Base-by-base conservation (phyloP, 2,797 vertebrate species). In the Sebastes nivosus region DNA sequence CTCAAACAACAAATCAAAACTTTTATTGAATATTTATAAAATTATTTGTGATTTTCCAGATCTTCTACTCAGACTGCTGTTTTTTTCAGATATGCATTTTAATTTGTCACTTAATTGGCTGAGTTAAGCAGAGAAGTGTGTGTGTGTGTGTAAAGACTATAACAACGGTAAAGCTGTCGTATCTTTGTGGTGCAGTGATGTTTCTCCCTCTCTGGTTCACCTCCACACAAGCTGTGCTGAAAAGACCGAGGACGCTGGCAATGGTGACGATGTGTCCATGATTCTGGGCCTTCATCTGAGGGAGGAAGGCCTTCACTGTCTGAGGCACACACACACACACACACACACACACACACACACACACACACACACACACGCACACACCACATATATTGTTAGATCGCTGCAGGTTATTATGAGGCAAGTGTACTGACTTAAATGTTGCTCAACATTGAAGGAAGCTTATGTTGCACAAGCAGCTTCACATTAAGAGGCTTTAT, bases 291-390 rank as follows among this genome's bases (percentile, higher is more conserved):
- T 82, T 94, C 92, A 90, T 94, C 86, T 94, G 92, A 24, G 94
- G 93, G 65, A 95, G 86, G 82, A 95, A 95, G 60, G 88, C 89
- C 71, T 93, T 95, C 72, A 90, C 86, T 34, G 93, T 94, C 94
- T 95, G 87, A 72, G 30, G 27, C 18, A 76, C 32, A 60, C 63
- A 84, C 20, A 71, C 46, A 69, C 32, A 54, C 46, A 46, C 42
- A 66, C 59, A 42, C 27, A 67, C 18, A 42, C 6, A 27, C 25
- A 36, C 22, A 76, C 25, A 36, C 20, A 74, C 52, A 66, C 32
- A 38, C 42, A 58, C 11, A 77, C 30, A 74, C 11, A 77, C 30
- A 74, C 54, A 60, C 59, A 84, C 54, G 60, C 29, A 57, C 46
- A 63, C 12, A 81, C 36, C 8, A 77, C 3, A 78, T 55, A 34